Evolutionary conservation across 2,113 vertebrate species (phyloP).

Genomic region (Erpornis zantholeuca): DNA sequence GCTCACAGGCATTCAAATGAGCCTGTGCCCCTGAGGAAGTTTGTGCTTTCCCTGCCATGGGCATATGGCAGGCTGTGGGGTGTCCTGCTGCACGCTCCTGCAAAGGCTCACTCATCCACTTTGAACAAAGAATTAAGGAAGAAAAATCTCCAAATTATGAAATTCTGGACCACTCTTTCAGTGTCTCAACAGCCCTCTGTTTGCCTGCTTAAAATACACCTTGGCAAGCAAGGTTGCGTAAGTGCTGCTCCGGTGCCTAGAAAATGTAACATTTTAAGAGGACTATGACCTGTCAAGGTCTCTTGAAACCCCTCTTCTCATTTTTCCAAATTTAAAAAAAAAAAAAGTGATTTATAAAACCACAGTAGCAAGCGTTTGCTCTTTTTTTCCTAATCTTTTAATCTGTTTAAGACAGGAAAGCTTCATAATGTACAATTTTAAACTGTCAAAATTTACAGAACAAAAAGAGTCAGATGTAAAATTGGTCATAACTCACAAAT

Average conservation of each 20-base stretch:
- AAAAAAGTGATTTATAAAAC: background rate
- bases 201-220: background rate
- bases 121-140: background rate
- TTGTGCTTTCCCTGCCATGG: fast-evolving
- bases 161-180: background rate
- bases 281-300: background rate
- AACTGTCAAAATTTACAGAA: conserved; percentile 50
- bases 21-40: too few species aligned
- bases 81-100: fast-evolving
- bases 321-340: background rate
- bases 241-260: background rate
- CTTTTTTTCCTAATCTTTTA: conserved; percentile 41
- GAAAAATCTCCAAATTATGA: background rate
- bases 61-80: fast-evolving
- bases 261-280: background rate
- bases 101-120: background rate
- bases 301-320: background rate
- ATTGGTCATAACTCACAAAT: conserved; percentile 49
- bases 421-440: conserved; percentile 46
- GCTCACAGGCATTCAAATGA: background rate
- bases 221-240: background rate
- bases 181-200: background rate
- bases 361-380: background rate
- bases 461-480: conserved; percentile 32
- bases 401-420: conserved; percentile 62